phyloP scores from a whole-genome alignment of 2,888 invertebrate species.

The Salticus scenicus region DNA sequence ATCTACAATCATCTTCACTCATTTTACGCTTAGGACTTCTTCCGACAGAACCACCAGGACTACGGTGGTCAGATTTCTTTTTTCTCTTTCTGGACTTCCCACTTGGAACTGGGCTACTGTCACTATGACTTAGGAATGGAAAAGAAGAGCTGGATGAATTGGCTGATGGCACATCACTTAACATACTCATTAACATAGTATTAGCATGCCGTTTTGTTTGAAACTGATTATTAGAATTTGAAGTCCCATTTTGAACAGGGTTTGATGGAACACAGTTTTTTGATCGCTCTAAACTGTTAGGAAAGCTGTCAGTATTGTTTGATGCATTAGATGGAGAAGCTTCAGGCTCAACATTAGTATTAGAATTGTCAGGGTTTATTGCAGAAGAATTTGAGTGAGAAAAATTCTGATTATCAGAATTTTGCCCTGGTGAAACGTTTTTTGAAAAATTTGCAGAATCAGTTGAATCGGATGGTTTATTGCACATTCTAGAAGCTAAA shows the following conservation, averaged over 20 bases:
- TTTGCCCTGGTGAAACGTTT: conserved; percentile 39
- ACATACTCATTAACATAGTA: conserved; percentile 72
- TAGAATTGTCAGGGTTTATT: conserved; percentile 38
- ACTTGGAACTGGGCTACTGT: conserved; percentile 31
- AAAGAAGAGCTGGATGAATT: conserved; percentile 65
- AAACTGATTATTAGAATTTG: conserved; percentile 37
- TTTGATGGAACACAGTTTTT: conserved; percentile 44
- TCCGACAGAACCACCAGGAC: conserved; percentile 73
- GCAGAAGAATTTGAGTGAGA: conserved; percentile 32
- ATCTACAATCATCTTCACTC: conserved; percentile 72
- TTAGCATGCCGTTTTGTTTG: conserved; percentile 65
- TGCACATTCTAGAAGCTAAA: conserved; percentile 66
- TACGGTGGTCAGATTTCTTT: conserved; percentile 72
- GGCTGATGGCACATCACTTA: conserved; percentile 72
- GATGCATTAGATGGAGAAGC: conserved; percentile 18
- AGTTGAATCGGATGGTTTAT: conserved; percentile 52
- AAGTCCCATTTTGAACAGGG: conserved; percentile 22
- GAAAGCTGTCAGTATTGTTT: conserved; percentile 23
- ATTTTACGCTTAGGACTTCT: conserved; percentile 75
- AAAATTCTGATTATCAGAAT: conserved; percentile 54
- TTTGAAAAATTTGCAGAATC: conserved; percentile 48
- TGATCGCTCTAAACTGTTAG: conserved; percentile 28
- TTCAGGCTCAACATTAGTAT: conserved; percentile 31
- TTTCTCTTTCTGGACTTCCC: conserved; percentile 72
- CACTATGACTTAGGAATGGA: conserved; percentile 60